phyloP scores from a whole-genome alignment of 2,113 vertebrate species.

The Arvicanthis niloticus region DNA sequence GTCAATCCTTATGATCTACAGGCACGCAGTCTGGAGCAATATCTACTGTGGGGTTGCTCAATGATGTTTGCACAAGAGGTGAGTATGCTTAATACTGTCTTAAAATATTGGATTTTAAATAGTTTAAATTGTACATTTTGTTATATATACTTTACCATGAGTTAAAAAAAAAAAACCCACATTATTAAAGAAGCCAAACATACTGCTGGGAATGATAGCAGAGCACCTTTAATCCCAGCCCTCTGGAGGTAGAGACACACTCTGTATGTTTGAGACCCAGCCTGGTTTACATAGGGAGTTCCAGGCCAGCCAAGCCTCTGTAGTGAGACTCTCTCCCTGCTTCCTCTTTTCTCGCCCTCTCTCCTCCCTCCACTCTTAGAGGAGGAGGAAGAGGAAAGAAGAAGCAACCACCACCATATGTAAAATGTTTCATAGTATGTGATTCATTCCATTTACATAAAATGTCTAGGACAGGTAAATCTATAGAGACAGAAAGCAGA shows the following conservation, averaged over 20 bases:
- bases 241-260: background rate
- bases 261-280: background rate
- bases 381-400: background rate
- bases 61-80: background rate
- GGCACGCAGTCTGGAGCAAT: background rate
- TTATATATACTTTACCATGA: background rate
- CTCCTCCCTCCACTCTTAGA: background rate
- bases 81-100: background rate
- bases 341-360: background rate
- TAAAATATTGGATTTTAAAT: background rate
- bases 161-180: background rate
- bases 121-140: background rate
- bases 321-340: background rate
- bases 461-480: background rate
- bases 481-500: background rate
- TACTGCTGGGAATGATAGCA: background rate
- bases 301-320: background rate
- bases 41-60: background rate
- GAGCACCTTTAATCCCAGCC: background rate
- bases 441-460: background rate
- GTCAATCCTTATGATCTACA: background rate
- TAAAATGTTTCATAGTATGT: background rate
- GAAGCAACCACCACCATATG: background rate
- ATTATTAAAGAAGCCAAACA: background rate
- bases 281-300: background rate